Percentiles rank a stretch among this genome's conserved stretches.
phyloP scores from a whole-genome alignment of 2,888 invertebrate species.

The Cheilosia pagana region DNA sequence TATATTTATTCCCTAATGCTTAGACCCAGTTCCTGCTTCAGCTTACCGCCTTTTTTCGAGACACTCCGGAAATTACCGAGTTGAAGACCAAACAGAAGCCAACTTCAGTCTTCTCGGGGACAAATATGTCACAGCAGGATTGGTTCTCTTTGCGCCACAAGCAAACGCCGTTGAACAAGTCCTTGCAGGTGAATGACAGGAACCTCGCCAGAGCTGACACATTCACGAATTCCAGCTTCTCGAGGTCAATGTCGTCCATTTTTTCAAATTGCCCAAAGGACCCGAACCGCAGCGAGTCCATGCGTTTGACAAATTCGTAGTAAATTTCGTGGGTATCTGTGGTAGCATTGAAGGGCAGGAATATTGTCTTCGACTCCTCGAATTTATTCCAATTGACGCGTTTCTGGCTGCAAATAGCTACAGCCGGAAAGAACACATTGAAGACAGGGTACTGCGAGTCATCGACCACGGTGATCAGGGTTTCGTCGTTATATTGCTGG shows the following conservation, averaged over 20 bases:
- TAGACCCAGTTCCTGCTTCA: background rate
- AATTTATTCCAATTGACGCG: conserved; percentile 81
- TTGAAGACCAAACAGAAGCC: conserved; percentile 84
- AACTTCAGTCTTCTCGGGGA: conserved; percentile 83
- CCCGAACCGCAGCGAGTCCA: conserved; percentile 80
- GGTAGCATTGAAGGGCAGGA: conserved; percentile 78
- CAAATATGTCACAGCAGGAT: conserved; percentile 83
- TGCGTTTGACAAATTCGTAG: conserved; percentile 76
- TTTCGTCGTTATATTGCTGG: conserved; percentile 78
- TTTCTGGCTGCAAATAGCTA: conserved; percentile 81
- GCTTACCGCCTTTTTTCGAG: conserved; percentile 71
- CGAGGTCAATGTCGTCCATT: conserved; percentile 79
- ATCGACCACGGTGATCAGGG: conserved; percentile 81
- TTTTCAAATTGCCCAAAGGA: conserved; percentile 77
- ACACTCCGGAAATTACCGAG: conserved; percentile 78
- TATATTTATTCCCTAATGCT: background rate
- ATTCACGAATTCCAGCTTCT: conserved; percentile 79
- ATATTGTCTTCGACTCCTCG: conserved; percentile 78
- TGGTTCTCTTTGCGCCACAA: conserved; percentile 82
- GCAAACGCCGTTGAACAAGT: conserved; percentile 81
- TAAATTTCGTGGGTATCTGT: conserved; percentile 77
- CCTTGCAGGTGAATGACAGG: conserved; percentile 80
- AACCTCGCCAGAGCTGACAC: conserved; percentile 77
- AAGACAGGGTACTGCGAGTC: conserved; percentile 81
- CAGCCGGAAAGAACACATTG: conserved; percentile 81